A percentile compares a stretch with the other conserved stretches of the same genome.
Evolutionary conservation across 1,140 invertebrate genomes (phyloP).

Genomic region (Oryzaephilus surinamensis): DNA sequence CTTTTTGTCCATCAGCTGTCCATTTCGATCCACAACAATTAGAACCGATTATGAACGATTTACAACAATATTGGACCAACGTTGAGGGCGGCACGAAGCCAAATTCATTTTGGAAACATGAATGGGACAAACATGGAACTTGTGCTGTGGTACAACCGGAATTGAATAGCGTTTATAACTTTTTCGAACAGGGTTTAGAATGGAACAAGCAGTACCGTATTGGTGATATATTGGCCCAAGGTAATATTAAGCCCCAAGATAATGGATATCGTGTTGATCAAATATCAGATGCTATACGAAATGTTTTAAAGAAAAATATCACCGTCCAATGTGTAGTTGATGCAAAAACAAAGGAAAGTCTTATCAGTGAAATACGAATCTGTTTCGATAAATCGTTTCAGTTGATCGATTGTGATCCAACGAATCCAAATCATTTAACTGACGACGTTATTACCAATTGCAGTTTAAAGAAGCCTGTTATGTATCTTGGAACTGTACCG

Average conservation of each 20-base stretch:
- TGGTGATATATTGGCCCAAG: slow-evolving; percentile 44
- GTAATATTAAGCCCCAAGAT: slow-evolving; percentile 48
- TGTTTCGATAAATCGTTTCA: slow-evolving; percentile 54
- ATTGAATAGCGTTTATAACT: slow-evolving; percentile 58
- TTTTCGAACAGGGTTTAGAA: slow-evolving; percentile 56
- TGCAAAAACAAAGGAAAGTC: slow-evolving; percentile 42
- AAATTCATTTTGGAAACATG: slow-evolving; percentile 66
- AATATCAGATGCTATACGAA: slow-evolving; percentile 47
- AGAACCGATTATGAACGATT: slow-evolving; percentile 44
- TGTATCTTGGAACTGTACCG: slow-evolving; percentile 39
- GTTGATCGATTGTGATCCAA: slow-evolving; percentile 32
- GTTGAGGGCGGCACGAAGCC: slow-evolving; percentile 48
- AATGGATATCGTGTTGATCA: slow-evolving; percentile 43
- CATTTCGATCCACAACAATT: slow-evolving; percentile 51
- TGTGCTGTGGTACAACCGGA: slow-evolving; percentile 53
- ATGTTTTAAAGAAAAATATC: slow-evolving; percentile 45
- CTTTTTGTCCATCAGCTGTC: slow-evolving; percentile 55
- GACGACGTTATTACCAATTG: slow-evolving; percentile 46
- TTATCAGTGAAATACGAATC: slow-evolving; percentile 53
- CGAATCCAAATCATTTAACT: slow-evolving; percentile 12
- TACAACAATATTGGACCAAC: slow-evolving; percentile 63
- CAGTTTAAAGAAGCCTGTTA: slow-evolving; percentile 40
- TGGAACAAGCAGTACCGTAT: slow-evolving; percentile 55
- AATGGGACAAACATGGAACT: slow-evolving; percentile 78
- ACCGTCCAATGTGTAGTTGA: slow-evolving; percentile 50